These are phyloP conservation scores for Hesperia comma DNA, from an alignment of 2,888 invertebrate species.

Conservation along the genomic window DNA sequence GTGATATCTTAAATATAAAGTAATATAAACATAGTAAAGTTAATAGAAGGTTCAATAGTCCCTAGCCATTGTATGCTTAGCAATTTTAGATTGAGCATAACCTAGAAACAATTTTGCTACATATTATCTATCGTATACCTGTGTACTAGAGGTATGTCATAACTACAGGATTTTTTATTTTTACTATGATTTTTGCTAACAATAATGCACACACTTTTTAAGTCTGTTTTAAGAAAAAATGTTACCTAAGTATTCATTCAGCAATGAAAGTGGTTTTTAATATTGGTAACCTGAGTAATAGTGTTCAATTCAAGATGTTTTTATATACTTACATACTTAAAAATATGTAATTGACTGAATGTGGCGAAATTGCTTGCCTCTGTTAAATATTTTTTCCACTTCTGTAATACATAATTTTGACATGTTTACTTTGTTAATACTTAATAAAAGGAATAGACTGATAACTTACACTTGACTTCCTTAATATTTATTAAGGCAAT, in stretches of 20 bases:
- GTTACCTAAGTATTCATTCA: too few species aligned
- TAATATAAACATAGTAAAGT: background rate
- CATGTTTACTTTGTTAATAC: background rate
- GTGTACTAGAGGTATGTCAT: too few species aligned
- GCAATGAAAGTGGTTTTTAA: too few species aligned
- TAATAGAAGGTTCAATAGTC: conserved; percentile 3
- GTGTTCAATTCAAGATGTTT: too few species aligned
- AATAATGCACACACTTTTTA: too few species aligned
- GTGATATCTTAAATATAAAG: background rate
- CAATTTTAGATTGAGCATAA: background rate
- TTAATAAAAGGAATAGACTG: conserved; percentile 6
- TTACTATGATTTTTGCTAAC: too few species aligned
- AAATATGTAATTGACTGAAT: background rate
- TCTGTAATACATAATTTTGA: background rate
- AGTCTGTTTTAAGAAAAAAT: too few species aligned
- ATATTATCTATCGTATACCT: background rate
- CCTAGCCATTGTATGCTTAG: background rate
- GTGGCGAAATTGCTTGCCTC: background rate
- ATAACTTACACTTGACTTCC: conserved; percentile 6
- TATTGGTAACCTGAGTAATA: too few species aligned
- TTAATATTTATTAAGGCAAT: background rate
- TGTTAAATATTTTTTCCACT: background rate
- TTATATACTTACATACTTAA: too few species aligned
- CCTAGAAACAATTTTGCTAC: background rate
- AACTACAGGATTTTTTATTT: too few species aligned